Evolutionary conservation across 1,140 invertebrate genomes (phyloP).

Genomic region (Pygmarrhopalites habei): DNA sequence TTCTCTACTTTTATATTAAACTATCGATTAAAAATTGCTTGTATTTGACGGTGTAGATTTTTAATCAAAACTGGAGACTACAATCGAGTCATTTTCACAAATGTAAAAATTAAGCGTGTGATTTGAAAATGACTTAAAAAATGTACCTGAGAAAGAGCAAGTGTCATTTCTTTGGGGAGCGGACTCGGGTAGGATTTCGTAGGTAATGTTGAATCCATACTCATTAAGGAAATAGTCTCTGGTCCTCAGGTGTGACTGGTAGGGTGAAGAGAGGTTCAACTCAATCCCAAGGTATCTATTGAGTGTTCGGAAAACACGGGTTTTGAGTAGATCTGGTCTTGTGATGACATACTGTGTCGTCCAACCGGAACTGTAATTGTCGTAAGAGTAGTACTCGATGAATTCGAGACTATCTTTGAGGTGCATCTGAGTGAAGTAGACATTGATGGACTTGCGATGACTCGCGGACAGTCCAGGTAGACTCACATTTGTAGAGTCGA

Average conservation of each 20-base stretch:
- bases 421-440: conserved; percentile 82
- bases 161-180: conserved; percentile 50
- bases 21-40: no score
- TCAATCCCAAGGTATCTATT: conserved; percentile 67
- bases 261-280: conserved; percentile 61
- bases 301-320: conserved; percentile 62
- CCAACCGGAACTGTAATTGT: conserved; percentile 41
- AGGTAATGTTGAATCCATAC: conserved; percentile 87
- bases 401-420: conserved; percentile 60
- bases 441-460: conserved; percentile 51
- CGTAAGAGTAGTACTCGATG: conserved; percentile 63
- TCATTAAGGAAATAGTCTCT: conserved; percentile 71
- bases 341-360: conserved; percentile 42
- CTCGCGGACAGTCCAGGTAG: neutral
- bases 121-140: no score
- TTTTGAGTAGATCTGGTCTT: conserved; percentile 53
- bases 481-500: conserved; percentile 56
- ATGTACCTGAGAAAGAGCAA: conserved; percentile 69
- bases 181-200: conserved; percentile 57
- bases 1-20: no score
- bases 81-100: no score
- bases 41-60: no score
- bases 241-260: conserved; percentile 74
- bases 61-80: no score
- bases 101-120: no score